phyloP scores from a whole-genome alignment of 2,888 invertebrate genomes.

The Catonia carolina region DNA sequence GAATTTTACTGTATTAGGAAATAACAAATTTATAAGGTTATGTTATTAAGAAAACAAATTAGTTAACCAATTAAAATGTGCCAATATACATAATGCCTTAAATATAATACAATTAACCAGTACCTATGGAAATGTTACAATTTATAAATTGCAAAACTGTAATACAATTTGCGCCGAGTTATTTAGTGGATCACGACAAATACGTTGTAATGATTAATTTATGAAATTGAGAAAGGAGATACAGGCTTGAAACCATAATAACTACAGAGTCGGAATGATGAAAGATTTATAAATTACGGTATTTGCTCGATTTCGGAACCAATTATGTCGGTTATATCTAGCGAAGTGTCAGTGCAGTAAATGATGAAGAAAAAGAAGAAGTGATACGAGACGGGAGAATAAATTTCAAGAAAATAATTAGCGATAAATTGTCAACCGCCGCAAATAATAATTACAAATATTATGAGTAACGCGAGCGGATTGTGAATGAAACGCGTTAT shows the following conservation, averaged over 20 bases:
- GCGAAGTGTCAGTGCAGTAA: constrained; percentile 4
- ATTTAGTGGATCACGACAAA: no score
- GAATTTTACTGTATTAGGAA: no score
- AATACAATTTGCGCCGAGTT: no score
- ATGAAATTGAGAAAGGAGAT: background rate
- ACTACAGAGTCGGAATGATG: constrained; percentile 5
- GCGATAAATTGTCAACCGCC: constrained; percentile 24
- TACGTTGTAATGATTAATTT: background rate
- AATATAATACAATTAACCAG: no score
- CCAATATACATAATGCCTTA: no score
- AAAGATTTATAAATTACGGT: constrained; percentile 23
- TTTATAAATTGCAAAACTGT: no score
- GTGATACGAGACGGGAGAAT: no score
- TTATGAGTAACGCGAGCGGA: constrained; percentile 20
- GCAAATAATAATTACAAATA: constrained; percentile 23
- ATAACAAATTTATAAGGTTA: no score
- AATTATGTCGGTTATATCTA: constrained; percentile 23
- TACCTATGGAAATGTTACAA: no score
- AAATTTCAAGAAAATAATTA: constrained; percentile 25
- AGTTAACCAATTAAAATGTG: no score
- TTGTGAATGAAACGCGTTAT: constrained; percentile 11
- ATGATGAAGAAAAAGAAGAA: no score
- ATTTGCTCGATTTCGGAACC: constrained; percentile 20
- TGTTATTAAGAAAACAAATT: no score
- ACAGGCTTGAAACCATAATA: background rate